Percentiles rank a stretch among this genome's conserved stretches.
phyloP scores from a whole-genome alignment of 2,113 vertebrate species.

The Clarias macrocephalus region DNA sequence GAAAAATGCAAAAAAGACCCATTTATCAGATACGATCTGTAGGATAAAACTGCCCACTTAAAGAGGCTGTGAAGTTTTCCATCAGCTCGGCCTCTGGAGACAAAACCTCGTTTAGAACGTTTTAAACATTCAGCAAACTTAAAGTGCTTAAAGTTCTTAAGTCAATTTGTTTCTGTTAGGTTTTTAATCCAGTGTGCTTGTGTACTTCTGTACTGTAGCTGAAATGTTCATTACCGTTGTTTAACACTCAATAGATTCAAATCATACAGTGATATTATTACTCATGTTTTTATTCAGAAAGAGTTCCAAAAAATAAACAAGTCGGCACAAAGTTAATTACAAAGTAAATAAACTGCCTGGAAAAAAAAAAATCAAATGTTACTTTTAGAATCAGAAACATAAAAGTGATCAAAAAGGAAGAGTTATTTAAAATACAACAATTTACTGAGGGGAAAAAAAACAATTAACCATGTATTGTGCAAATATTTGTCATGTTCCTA shows the following conservation, averaged over 20 bases:
- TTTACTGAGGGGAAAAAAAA: not conserved
- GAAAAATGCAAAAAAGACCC: not conserved
- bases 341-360: slow-evolving; percentile 70
- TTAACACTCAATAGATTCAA: not conserved
- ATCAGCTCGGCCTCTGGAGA: too few relatives aligned
- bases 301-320: slow-evolving; percentile 78
- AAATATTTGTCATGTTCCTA: slow-evolving; percentile 14
- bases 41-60: not conserved
- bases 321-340: slow-evolving; percentile 79
- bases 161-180: not conserved
- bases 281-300: slow-evolving; percentile 80
- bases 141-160: not conserved
- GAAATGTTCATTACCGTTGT: too few relatives aligned
- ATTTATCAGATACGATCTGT: not conserved
- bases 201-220: not conserved
- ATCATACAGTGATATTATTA: slow-evolving; percentile 62
- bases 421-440: not conserved
- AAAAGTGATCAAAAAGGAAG: slow-evolving; percentile 47
- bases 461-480: not conserved
- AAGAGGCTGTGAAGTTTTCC: not conserved
- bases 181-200: too few relatives aligned
- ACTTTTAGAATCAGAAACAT: slow-evolving; percentile 58
- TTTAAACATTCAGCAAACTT: not conserved
- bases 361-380: not conserved
- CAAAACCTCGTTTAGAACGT: not conserved